Evolutionary conservation across 53 echinoderm and acorn worm species (phyloP).

Genomic region (Echinarachnius parma): DNA sequence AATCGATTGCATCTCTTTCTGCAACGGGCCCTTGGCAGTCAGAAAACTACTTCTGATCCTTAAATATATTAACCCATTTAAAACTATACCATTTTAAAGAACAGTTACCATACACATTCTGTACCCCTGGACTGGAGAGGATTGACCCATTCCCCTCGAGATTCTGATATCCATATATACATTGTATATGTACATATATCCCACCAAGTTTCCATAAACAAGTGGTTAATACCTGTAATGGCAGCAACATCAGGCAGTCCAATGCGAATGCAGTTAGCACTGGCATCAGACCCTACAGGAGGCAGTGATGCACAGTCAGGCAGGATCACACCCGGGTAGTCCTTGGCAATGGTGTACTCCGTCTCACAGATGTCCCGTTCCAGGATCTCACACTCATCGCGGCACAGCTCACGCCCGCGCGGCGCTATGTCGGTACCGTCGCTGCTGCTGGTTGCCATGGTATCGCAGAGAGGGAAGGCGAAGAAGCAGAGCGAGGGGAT

Average conservation of each 20-base stretch:
- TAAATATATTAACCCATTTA: too few relatives aligned
- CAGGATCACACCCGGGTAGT: constrained; percentile 67
- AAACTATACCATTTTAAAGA: too few relatives aligned
- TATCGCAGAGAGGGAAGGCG: constrained; percentile 86
- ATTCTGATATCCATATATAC: too few relatives aligned
- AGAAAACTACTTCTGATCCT: too few relatives aligned
- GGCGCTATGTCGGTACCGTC: background rate
- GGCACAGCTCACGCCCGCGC: constrained; percentile 70
- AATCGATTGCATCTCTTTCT: too few relatives aligned
- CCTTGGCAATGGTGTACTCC: constrained; percentile 82
- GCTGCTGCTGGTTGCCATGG: constrained; percentile 18
- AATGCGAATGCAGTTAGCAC: constrained; percentile 87
- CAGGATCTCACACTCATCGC: constrained; percentile 95
- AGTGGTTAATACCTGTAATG: constrained; percentile 71
- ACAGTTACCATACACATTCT: too few relatives aligned
- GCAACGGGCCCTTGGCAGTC: too few relatives aligned
- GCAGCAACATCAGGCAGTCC: constrained; percentile 72
- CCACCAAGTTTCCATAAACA: background rate
- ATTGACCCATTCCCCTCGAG: too few relatives aligned
- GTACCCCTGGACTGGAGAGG: too few relatives aligned
- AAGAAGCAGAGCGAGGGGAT: constrained; percentile 98
- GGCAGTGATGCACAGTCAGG: constrained; percentile 79
- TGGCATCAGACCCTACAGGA: constrained; percentile 69
- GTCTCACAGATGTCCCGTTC: constrained; percentile 82
- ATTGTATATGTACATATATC: too few relatives aligned